Evolutionary conservation across 2,113 vertebrate genomes (phyloP).

Genomic region (Rostratula benghalensis): DNA sequence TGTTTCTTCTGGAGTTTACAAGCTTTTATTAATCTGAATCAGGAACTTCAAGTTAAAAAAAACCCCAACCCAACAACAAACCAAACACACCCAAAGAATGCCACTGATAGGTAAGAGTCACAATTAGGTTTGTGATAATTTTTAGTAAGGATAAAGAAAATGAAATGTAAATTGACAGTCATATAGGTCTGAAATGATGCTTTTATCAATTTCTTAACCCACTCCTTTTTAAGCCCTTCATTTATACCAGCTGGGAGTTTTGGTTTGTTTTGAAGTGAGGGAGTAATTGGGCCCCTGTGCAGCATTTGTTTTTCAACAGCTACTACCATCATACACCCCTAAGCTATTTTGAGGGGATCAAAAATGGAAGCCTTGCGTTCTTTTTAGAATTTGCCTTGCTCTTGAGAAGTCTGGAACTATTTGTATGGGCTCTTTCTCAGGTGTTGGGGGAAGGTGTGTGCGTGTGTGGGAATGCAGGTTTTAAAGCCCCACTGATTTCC

Average conservation of each 20-base stretch:
- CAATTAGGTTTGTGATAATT: neutral
- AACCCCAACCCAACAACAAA: neutral
- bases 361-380: neutral
- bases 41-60: neutral
- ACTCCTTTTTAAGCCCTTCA: neutral
- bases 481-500: neutral
- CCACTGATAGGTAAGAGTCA: neutral
- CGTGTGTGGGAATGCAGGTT: neutral
- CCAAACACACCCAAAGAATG: neutral
- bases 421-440: neutral
- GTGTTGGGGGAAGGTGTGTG: neutral
- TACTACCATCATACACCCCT: neutral
- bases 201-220: neutral
- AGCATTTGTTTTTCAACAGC: conserved; percentile 6
- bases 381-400: neutral
- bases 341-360: neutral
- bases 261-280: neutral
- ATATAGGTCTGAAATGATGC: neutral
- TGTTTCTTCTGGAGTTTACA: neutral
- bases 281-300: conserved; percentile 21
- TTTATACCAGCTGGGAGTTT: neutral
- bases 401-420: neutral
- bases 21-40: neutral
- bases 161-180: neutral
- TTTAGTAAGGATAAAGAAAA: neutral